A percentile compares a stretch with the other conserved stretches of the same genome.
Evolutionary conservation across 2,888 invertebrate species (phyloP).

Genomic region (Catonia carolina): DNA sequence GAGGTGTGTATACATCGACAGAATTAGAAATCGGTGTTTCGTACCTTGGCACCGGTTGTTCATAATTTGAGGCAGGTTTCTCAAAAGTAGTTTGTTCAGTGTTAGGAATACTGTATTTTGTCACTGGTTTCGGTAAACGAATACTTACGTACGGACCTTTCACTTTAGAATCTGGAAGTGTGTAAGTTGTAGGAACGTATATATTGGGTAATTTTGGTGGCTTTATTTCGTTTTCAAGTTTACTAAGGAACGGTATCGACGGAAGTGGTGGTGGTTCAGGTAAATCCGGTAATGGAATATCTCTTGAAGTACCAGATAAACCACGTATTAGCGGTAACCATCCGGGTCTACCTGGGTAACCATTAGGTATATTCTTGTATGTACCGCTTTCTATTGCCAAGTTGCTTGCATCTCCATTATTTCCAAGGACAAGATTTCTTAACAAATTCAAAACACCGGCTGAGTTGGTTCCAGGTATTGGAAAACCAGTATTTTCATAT

Average conservation of each 20-base stretch:
- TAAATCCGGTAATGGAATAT: slow-evolving; percentile 22
- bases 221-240: slow-evolving; percentile 16
- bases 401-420: too few relatives aligned
- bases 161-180: slow-evolving; percentile 22
- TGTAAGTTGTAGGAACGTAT: slow-evolving; percentile 25
- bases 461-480: too few relatives aligned
- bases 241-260: slow-evolving; percentile 22
- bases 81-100: too few relatives aligned
- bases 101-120: slow-evolving; percentile 3
- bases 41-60: too few relatives aligned
- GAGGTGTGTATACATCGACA: neutral
- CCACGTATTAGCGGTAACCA: slow-evolving; percentile 20
- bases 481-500: too few relatives aligned
- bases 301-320: slow-evolving; percentile 12
- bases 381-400: slow-evolving; percentile 20
- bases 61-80: slow-evolving; percentile 14
- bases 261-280: slow-evolving; percentile 25
- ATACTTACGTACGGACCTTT: slow-evolving; percentile 28
- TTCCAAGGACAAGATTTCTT: too few relatives aligned
- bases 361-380: slow-evolving; percentile 18
- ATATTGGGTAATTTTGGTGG: slow-evolving; percentile 27
- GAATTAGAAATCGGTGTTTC: too few relatives aligned
- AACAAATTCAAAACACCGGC: too few relatives aligned
- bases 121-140: slow-evolving; percentile 13
- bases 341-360: slow-evolving; percentile 21